These are phyloP conservation scores for Coelinius sp. DNA, from an alignment of 2,888 invertebrate species.

Conservation along the genomic window DNA sequence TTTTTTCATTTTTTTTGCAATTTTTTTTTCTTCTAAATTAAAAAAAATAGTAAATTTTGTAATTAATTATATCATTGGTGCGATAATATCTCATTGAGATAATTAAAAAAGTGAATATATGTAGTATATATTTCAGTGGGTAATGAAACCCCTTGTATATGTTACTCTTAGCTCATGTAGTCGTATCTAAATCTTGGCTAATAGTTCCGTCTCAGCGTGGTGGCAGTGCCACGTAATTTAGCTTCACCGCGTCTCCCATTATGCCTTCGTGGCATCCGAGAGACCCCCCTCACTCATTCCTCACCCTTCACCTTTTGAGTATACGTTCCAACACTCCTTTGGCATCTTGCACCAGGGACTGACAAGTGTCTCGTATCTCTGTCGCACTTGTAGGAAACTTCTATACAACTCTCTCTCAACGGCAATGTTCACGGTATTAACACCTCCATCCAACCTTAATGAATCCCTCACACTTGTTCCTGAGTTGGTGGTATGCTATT, in stretches of 20 bases:
- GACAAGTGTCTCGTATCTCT: conserved; percentile 32
- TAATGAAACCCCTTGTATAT: conserved; percentile 24
- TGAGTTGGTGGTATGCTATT: neutral
- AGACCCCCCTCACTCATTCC: conserved; percentile 31
- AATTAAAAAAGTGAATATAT: too few relatives aligned
- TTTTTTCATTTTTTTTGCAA: too few relatives aligned
- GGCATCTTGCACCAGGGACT: conserved; percentile 21
- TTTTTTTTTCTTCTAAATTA: too few relatives aligned
- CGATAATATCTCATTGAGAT: too few relatives aligned
- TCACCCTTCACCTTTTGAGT: conserved; percentile 39
- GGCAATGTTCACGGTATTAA: conserved; percentile 68
- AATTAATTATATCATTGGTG: too few relatives aligned
- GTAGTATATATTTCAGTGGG: neutral
- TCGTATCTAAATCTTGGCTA: conserved; percentile 60
- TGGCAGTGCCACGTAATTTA: conserved; percentile 57
- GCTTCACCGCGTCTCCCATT: conserved; percentile 48
- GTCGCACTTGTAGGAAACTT: conserved; percentile 45
- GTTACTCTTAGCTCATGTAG: conserved; percentile 38
- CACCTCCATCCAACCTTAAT: conserved; percentile 67
- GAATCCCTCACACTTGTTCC: conserved; percentile 59
- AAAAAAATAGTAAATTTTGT: too few relatives aligned
- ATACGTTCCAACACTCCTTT: conserved; percentile 26
- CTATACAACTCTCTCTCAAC: conserved; percentile 52
- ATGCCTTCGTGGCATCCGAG: conserved; percentile 33
- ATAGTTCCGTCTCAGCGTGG: conserved; percentile 56